These are phyloP conservation scores for Lasius fuliginosus DNA, from an alignment of 2,888 invertebrate species.

Conservation along the genomic window DNA sequence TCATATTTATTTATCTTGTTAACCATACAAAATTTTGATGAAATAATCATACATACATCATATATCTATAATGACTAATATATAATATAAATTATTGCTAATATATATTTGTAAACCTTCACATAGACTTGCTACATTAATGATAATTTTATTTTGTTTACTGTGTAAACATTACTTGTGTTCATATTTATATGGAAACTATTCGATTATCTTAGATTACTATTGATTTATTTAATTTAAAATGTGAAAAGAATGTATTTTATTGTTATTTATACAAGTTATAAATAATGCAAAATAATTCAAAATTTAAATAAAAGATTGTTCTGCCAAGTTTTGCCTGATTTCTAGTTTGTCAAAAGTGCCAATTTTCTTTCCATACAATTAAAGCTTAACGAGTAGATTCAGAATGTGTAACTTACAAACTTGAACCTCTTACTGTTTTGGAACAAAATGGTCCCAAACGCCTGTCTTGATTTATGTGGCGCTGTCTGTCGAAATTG, in stretches of 20 bases:
- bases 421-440: too few relatives aligned
- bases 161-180: background rate
- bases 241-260: background rate
- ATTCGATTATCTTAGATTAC: background rate
- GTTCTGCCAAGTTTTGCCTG: too few relatives aligned
- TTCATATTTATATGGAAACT: background rate
- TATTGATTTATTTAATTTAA: background rate
- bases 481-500: too few relatives aligned
- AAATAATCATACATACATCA: background rate
- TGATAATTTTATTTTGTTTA: background rate
- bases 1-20: background rate
- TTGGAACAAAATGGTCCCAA: too few relatives aligned
- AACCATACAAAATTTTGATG: background rate
- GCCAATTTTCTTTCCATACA: too few relatives aligned
- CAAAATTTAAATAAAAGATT: background rate
- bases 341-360: too few relatives aligned
- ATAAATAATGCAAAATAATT: background rate
- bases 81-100: background rate
- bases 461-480: too few relatives aligned
- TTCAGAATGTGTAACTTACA: too few relatives aligned
- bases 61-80: background rate
- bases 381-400: too few relatives aligned
- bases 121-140: background rate
- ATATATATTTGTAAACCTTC: background rate
- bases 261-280: background rate